phyloP scores from a whole-genome alignment of 2,888 invertebrate species.

The Cyrtodaria siliqua region DNA sequence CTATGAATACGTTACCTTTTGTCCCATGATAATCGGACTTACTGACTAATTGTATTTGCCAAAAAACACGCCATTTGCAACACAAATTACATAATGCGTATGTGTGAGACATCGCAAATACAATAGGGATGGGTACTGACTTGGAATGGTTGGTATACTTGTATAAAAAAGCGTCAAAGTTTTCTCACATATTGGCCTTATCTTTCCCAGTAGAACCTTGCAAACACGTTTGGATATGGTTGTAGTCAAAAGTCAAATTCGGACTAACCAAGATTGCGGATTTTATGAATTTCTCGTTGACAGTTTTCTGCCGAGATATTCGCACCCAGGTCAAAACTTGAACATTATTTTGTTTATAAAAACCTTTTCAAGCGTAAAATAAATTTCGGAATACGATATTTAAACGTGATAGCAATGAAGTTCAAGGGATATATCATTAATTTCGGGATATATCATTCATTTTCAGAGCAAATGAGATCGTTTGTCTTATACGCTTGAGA shows the following conservation, averaged over 20 bases:
- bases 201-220: neutral
- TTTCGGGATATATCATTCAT: slow-evolving; percentile 48
- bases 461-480: slow-evolving; percentile 32
- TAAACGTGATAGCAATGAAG: slow-evolving; percentile 18
- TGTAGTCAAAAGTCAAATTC: neutral
- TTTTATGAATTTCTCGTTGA: slow-evolving; percentile 12
- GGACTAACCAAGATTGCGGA: neutral
- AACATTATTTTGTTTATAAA: slow-evolving; percentile 50
- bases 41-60: too few species aligned
- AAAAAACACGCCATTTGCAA: too few species aligned
- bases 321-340: slow-evolving; percentile 51
- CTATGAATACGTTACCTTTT: too few species aligned
- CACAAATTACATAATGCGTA: too few species aligned
- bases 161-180: too few species aligned
- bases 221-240: neutral
- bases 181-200: too few species aligned
- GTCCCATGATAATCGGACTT: too few species aligned
- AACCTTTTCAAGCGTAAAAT: slow-evolving; percentile 40
- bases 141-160: too few species aligned
- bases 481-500: slow-evolving; percentile 58
- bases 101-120: too few species aligned
- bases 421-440: slow-evolving; percentile 37
- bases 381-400: slow-evolving; percentile 36
- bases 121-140: too few species aligned
- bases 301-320: slow-evolving; percentile 26